Percentiles rank a stretch among this genome's conserved stretches.
Conservation (phyloP, 1,140 invertebrate genomes). For the Bathynomus jamesi region DNA sequence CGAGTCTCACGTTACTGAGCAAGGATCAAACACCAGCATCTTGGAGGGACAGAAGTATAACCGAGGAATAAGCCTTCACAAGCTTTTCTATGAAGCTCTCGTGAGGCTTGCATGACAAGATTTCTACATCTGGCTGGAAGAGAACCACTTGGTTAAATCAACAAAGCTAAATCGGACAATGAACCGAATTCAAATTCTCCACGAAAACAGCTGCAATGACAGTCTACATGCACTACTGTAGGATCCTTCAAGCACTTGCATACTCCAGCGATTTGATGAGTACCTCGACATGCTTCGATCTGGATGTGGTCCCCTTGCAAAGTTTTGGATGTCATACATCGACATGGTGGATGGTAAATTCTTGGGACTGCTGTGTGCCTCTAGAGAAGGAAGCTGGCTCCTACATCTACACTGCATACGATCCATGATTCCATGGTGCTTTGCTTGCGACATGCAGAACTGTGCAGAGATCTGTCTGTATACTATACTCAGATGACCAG, state of each 20-base stretch:
- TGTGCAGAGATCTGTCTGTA: too few relatives aligned
- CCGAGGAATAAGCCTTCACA: too few relatives aligned
- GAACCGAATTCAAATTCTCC: not conserved
- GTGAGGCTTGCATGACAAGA: too few relatives aligned
- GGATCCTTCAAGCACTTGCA: not conserved
- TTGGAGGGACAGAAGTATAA: too few relatives aligned
- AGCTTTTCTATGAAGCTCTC: not conserved
- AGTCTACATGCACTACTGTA: too few relatives aligned
- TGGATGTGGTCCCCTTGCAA: not conserved
- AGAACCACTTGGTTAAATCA: too few relatives aligned
- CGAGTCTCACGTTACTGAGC: too few relatives aligned
- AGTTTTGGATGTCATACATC: not conserved
- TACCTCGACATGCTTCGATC: too few relatives aligned
- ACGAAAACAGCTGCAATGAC: too few relatives aligned
- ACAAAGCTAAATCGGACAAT: not conserved
- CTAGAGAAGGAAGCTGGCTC: not conserved
- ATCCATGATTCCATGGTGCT: not conserved
- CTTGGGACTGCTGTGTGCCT: not conserved
- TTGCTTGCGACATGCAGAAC: not conserved
- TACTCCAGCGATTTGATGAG: not conserved
- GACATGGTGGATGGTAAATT: not conserved
- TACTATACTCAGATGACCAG: too few relatives aligned
- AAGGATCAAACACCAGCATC: too few relatives aligned
- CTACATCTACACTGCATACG: not conserved
- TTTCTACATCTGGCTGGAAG: too few relatives aligned